Evolutionary conservation across 2,797 vertebrate species (phyloP).

Genomic region (Falco rusticolus): DNA sequence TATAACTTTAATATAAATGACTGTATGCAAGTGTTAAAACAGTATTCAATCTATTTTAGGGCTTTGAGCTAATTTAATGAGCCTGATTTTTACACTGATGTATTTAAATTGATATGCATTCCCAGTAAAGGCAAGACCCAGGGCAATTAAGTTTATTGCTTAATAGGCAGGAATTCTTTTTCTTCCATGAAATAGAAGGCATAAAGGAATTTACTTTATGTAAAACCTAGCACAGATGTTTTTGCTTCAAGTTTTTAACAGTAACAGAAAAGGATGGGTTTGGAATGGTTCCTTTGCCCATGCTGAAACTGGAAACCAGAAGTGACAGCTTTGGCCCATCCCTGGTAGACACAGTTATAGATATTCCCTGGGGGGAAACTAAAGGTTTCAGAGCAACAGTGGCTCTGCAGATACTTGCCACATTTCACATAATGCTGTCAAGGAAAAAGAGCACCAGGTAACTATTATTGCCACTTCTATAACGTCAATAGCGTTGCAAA

Average conservation of each 20-base stretch:
- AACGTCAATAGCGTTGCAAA: not conserved
- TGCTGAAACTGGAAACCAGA: not conserved
- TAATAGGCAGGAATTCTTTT: not conserved
- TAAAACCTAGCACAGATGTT: not conserved
- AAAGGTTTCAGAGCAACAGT: not conserved
- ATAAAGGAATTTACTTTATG: not conserved
- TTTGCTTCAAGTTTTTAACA: not conserved
- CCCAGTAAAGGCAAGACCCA: not conserved
- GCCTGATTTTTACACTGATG: constrained; percentile 14
- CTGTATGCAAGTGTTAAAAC: not conserved
- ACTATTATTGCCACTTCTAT: not conserved
- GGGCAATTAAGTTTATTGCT: not conserved
- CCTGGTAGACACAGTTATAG: not conserved
- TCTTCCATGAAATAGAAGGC: not conserved
- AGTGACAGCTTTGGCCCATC: not conserved
- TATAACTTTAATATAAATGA: not conserved
- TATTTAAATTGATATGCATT: not conserved
- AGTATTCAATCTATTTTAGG: not conserved
- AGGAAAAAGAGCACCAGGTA: not conserved
- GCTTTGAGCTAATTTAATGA: not conserved
- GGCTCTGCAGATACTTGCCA: not conserved
- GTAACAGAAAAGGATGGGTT: not conserved
- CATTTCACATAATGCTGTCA: not conserved
- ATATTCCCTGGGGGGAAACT: not conserved
- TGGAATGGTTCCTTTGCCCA: not conserved